phyloP scores from a whole-genome alignment of 1,140 invertebrate species.

The Drosophila kepulauana region DNA sequence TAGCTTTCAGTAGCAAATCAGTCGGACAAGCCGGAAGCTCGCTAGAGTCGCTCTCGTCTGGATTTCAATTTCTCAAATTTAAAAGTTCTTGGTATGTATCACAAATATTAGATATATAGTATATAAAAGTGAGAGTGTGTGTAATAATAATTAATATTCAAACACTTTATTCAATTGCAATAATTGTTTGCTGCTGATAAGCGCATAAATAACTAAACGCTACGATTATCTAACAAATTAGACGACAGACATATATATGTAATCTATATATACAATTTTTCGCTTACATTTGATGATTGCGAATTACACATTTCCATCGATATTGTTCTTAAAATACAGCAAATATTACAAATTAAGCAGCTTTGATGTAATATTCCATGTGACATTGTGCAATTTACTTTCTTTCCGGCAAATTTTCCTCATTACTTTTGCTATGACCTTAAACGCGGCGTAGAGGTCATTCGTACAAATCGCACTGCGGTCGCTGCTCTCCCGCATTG shows the following conservation, averaged over 20 bases:
- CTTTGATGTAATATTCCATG: slow-evolving; percentile 18
- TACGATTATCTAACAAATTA: slow-evolving; percentile 68
- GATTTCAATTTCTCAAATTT: slow-evolving; percentile 64
- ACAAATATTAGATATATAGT: slow-evolving; percentile 7
- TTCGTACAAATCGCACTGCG: slow-evolving; percentile 29
- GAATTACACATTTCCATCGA: not conserved
- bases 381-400: not conserved
- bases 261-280: slow-evolving; percentile 10
- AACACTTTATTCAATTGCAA: slow-evolving; percentile 26
- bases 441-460: slow-evolving; percentile 68
- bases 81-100: slow-evolving; percentile 68
- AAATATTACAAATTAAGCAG: not conserved
- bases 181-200: not conserved
- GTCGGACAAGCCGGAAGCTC: slow-evolving; percentile 64
- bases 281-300: not conserved
- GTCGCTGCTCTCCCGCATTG: slow-evolving; percentile 11
- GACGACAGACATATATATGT: slow-evolving; percentile 11
- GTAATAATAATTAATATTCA: slow-evolving; percentile 18
- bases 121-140: slow-evolving; percentile 39
- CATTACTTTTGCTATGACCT: slow-evolving; percentile 61
- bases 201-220: not conserved
- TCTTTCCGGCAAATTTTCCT: slow-evolving; percentile 33
- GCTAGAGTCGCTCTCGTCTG: slow-evolving; percentile 49
- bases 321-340: not conserved
- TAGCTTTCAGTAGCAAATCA: slow-evolving; percentile 69